Base-by-base conservation (phyloP, 2,888 invertebrate species). In the Torymus tubicola region DNA sequence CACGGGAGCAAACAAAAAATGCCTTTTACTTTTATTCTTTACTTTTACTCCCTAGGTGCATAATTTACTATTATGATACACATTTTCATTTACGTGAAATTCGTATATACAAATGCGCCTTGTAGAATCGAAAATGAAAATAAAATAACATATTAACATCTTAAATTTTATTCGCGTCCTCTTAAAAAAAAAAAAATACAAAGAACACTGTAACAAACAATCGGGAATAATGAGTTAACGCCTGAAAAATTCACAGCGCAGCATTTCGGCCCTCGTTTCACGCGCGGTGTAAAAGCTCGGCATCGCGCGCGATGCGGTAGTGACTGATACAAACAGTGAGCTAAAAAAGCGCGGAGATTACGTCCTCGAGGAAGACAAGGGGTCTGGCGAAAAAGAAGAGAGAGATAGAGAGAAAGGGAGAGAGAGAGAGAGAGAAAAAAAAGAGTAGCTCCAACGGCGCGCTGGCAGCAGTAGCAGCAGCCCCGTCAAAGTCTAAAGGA, bases 281-380 rank as follows among this genome's bases (percentile, higher is more conserved):
- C 31, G 50, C 31, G 55, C 50, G 18, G 67, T 42, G 63, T 31
- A 76, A 76, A 73, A 68, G 60, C 42, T 42, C 42, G 42, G 42
- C 42, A 63, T 58, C 14, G 16, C 21, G 14, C n/a, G 42, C 42
- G 42, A 42, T 42, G 42, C 58, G 31, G 52, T 21, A 71, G 42
- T 42, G 78, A 71, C 65, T 71, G 74, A 75, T 77, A 75, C 65
- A 71, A 60, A 70, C 63, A 50, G 61, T 60, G 69, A 83, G 68
- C 82, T 83, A 85, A 85, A 85, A 86, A 86, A 86, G 85, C 83
- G 82, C 77, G 80, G 85, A 86, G 85, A 88, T 87, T 86, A 84
- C 84, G 84, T 81, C 73, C 87, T 86, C 58, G 65, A 83, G 72
- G 76, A 68, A 67, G 78, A 70, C 42, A 42, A 42, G 42, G 42